Evolutionary conservation across 2,113 vertebrate species (phyloP).

Genomic region (Prunella himalayana): DNA sequence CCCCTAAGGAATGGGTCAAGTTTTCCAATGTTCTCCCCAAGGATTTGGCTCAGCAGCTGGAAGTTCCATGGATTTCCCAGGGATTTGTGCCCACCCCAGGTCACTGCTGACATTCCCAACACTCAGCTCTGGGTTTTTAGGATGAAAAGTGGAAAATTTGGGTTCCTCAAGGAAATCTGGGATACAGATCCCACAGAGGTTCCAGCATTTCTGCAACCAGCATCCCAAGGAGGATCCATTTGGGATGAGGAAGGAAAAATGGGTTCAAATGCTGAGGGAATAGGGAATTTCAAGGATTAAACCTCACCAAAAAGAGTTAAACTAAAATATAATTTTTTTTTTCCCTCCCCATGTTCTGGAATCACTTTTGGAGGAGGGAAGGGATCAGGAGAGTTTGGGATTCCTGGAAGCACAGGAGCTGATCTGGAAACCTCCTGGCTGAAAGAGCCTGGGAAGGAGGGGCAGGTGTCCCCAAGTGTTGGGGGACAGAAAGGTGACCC

Average conservation of each 20-base stretch:
- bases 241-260: neutral
- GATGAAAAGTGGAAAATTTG: neutral
- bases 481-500: neutral
- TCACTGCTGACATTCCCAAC: neutral
- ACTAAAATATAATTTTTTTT: neutral
- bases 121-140: neutral
- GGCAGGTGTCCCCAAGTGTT: neutral
- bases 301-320: neutral
- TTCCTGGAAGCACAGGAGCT: neutral
- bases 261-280: neutral
- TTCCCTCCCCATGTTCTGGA: too few relatives aligned
- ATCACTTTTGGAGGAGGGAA: neutral
- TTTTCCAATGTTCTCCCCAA: neutral
- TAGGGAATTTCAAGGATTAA: neutral
- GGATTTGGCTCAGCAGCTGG: neutral
- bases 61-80: neutral
- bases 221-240: neutral
- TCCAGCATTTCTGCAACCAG: neutral
- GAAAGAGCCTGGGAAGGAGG: neutral
- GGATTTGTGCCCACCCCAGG: neutral
- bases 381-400: neutral
- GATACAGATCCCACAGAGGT: neutral
- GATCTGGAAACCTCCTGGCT: neutral
- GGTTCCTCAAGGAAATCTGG: neutral
- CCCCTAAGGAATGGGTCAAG: neutral